Base-by-base conservation (phyloP, 2,888 invertebrate species). In the Pecten maximus region DNA sequence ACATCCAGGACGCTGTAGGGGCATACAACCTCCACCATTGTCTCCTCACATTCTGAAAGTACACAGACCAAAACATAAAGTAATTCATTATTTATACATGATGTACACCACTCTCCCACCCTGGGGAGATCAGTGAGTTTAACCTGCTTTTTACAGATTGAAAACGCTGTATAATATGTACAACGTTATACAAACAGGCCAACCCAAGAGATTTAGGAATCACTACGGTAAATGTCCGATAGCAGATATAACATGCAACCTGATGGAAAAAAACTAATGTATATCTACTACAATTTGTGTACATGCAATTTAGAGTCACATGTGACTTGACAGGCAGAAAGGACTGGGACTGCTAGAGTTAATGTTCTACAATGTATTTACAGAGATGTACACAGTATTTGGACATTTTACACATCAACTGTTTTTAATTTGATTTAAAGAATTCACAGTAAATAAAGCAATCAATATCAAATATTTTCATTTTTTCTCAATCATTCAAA, bases 1-100 rank as follows among this genome's bases (percentile, higher is more conserved):
- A 99, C 98, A 97, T 98, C 98, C 94, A 98, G 97, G 90, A 98
- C 98, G 93, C 97, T 97, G 96, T 98, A 96, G 40, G 97, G 97
- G 95, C 98, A 96, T 48, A 95, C 95, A 86, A 96, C 94, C 92
- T 96, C 97, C 87, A 96, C 97, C 96, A 97, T 97, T 8, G 74
- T 74, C 91, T 96, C 96, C 94, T 97, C 97, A 95, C 97, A 96
- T 96, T 95, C 94, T 96, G 94, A 50, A 93, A 94, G n/a, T 88
- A 60, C 35, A 74, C 74, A 90, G 87, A 60, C 35, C 86, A 91
- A 48, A 86, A 60, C 48, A 88, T 23, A 10, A 16, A 15, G 19
- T 88, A 15, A 89, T 74, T 50, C 50, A 54, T 88, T 88, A 54
- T 74, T 74, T 35, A 74, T 74, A 74, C 74, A 74, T 23, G 28